Base-by-base conservation (phyloP, 2,113 vertebrate genomes). In the Cettia cetti region DNA sequence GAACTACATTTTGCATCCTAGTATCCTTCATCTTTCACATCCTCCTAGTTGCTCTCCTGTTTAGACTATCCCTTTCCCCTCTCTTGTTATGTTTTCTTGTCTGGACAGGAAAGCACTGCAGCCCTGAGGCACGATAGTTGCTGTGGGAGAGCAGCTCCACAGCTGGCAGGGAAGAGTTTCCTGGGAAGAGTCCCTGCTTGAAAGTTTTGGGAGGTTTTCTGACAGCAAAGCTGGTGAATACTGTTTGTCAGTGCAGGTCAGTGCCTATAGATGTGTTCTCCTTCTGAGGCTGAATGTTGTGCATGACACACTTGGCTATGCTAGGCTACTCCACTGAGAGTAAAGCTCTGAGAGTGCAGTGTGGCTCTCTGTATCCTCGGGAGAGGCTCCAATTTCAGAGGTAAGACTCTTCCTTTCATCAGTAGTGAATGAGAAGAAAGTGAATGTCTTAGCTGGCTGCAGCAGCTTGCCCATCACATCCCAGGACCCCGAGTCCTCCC, bases 1-100 rank as follows among this genome's bases (percentile, higher is more conserved):
- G 91, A 94, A 77, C 54, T 86, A 26, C n/a, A 40, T 96, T 90
- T 86, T 85, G 22, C 28, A 70, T 77, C 45, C 64, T 50, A 31
- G 53, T 39, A 40, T 23, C 31, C 52, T 76, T 78, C 42, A 40
- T 91, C 68, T 92, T 93, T 90, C 63, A 65, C 21, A 3, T 45
- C 18, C 17, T 85, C 53, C 27, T 78, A 47, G 59, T 40, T 86
- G 31, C 47, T 49, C 47, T 61, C 78, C 26, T 72, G 35, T 59
- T 85, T 61, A 82, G 76, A 40, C 19, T 40, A 18, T 37, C 20
- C 15, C 15, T 80, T 89, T 80, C 31, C 28, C 6, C 11, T 72
- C 69, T 69, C 81, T 77, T 54, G 42, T 22, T 68, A 0, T 50
- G 40, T 68, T 84, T 89, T 68, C 74, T 70, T 45, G 15, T 64